phyloP scores from a whole-genome alignment of 2,113 vertebrate species.

The Tragulus kanchil region DNA sequence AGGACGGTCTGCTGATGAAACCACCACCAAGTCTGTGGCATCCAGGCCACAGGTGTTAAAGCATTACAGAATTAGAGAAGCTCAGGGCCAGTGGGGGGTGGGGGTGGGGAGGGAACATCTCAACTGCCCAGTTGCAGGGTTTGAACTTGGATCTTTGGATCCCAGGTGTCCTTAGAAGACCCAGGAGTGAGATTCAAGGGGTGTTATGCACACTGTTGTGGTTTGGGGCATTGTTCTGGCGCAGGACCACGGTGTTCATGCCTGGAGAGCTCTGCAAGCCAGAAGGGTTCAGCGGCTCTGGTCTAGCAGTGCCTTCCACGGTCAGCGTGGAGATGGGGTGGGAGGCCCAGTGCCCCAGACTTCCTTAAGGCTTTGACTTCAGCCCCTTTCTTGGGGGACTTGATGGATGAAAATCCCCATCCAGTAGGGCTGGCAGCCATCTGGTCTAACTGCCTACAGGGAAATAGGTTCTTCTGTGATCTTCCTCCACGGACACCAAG shows the following conservation, averaged over 20 bases:
- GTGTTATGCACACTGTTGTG: background rate
- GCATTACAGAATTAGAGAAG: background rate
- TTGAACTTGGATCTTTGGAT: background rate
- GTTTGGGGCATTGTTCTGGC: background rate
- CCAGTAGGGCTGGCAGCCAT: background rate
- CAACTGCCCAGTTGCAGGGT: background rate
- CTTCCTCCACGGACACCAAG: rapidly evolving
- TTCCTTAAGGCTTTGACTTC: rapidly evolving
- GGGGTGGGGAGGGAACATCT: background rate
- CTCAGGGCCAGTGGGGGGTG: no score
- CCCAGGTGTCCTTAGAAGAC: background rate
- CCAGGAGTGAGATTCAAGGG: background rate
- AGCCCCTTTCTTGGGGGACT: background rate
- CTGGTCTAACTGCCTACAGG: background rate
- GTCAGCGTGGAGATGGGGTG: background rate
- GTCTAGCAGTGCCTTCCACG: background rate
- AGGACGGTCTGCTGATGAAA: background rate
- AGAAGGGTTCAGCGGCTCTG: background rate
- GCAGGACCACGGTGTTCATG: background rate
- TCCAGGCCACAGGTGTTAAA: background rate
- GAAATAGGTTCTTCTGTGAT: background rate
- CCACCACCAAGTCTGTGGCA: background rate
- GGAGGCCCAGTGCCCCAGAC: background rate
- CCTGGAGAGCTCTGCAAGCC: background rate
- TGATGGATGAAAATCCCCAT: background rate